These are phyloP conservation scores for Enteromius argenteus DNA, from an alignment of 2,797 vertebrate genomes.

Conservation along the genomic window DNA sequence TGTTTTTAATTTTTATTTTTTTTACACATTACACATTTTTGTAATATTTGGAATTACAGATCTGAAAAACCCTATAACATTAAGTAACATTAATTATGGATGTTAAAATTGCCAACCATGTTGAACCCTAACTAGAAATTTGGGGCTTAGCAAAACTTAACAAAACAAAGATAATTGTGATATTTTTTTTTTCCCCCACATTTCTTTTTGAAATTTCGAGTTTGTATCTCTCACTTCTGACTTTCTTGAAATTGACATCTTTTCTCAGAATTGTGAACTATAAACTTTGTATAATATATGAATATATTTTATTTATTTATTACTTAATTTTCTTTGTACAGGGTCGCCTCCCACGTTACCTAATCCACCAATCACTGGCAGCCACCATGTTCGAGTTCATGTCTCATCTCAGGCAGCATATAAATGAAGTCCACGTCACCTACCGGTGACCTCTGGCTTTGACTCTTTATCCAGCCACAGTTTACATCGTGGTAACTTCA, in stretches of 20 bases:
- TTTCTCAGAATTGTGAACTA: too few species aligned
- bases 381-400: constrained; percentile 98
- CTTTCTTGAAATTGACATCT: too few species aligned
- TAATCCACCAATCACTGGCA: constrained; percentile 94
- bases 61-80: neutral
- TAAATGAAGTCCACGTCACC: constrained; percentile 76
- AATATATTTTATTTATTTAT: neutral
- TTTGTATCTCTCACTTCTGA: too few species aligned
- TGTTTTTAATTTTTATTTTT: neutral
- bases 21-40: neutral
- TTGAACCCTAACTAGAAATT: too few species aligned
- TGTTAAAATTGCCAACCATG: too few species aligned
- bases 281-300: too few species aligned
- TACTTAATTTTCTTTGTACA: constrained; percentile 63
- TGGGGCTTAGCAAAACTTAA: too few species aligned
- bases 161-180: too few species aligned
- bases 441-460: constrained; percentile 43
- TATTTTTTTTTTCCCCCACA: too few species aligned
- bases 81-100: too few species aligned
- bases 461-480: neutral
- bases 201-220: too few species aligned
- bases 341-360: constrained; percentile 94
- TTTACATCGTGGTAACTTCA: neutral
- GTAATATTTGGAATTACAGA: neutral
- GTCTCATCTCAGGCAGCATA: constrained; percentile 87